Base-by-base conservation (phyloP, 2,888 invertebrate species). In the Lithophane ornitopus region DNA sequence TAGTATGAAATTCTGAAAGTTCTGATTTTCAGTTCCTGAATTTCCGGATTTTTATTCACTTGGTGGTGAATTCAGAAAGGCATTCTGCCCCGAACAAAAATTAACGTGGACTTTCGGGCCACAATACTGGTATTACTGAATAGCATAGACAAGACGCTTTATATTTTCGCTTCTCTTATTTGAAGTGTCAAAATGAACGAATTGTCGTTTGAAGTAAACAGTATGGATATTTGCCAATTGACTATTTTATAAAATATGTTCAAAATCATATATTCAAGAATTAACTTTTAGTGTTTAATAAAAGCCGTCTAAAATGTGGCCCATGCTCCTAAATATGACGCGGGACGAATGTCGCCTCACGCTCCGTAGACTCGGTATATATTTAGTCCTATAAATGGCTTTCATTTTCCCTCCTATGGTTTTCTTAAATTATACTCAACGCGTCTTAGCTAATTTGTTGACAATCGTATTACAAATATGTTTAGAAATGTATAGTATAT, bases 281-380 rank as follows among this genome's bases (percentile, higher is more conserved):
- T 92, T 89, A 87, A 90, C 90, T 92, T 90, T 88, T 88, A 89
- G 93, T 93, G 93, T 92, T 91, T 79, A 91, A 89, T 89, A 90
- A 82, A 90, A 92, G 91, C 90, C 85, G 88, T 87, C 91, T 84
- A 96, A 93, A 91, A 97, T 97, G 96, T 96, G 96, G 98, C 98
- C 98, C 85, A 96, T 97, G 95, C 97, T 98, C 85, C 96, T 98
- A 89, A 98, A 99, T 96, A 98, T 98, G 98, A 98, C 98, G 90
- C 98, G 98, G 93, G 98, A 99, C 95, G 99, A 99, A 95, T 99
- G 98, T 95, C 98, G 98, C 94, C 98, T 98, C 92, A 98, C 98
- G 96, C 97, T 99, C 92, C 97, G 99, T 92, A 98, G 98, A 97
- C 97, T 99, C 92, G 98, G 98, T 98, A 97, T 96, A 96, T 93